A percentile compares a stretch with the other conserved stretches of the same genome.
These are phyloP conservation scores for Machaerirhynchus nigripectus DNA, from an alignment of 2,113 vertebrate genomes.

Conservation along the genomic window DNA sequence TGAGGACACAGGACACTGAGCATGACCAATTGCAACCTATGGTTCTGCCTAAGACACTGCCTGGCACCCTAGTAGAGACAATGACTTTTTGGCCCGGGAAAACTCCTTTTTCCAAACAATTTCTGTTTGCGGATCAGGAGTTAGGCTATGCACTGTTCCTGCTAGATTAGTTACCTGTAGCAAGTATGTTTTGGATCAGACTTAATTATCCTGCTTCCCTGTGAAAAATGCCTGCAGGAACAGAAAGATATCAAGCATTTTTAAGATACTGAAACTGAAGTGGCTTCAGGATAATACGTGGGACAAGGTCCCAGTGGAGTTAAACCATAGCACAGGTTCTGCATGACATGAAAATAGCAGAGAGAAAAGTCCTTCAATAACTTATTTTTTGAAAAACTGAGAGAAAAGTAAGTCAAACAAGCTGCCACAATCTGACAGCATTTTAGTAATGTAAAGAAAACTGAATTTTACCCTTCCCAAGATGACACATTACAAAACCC, in stretches of 20 bases:
- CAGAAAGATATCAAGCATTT: background rate
- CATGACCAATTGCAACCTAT: rapidly evolving
- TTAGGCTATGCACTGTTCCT: background rate
- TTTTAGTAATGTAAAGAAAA: background rate
- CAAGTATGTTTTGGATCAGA: background rate
- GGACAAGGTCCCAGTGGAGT: background rate
- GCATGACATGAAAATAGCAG: background rate
- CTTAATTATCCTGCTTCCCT: background rate
- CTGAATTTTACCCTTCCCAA: background rate
- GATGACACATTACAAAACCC: background rate
- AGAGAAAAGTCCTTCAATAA: background rate
- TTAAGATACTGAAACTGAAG: background rate
- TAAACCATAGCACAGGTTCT: background rate
- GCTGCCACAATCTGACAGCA: background rate
- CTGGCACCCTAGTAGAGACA: background rate
- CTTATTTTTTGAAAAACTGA: background rate
- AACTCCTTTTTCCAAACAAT: background rate
- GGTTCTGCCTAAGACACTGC: background rate
- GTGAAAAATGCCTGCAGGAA: background rate
- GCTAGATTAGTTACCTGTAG: background rate
- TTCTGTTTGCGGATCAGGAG: background rate
- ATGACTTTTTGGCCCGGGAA: background rate
- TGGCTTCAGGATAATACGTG: background rate
- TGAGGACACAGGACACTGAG: background rate
- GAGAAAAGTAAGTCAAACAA: background rate